A percentile compares a stretch with the other conserved stretches of the same genome.
Evolutionary conservation across 2,888 invertebrate species (phyloP).

Genomic region (Neuroscelio doddi): DNA sequence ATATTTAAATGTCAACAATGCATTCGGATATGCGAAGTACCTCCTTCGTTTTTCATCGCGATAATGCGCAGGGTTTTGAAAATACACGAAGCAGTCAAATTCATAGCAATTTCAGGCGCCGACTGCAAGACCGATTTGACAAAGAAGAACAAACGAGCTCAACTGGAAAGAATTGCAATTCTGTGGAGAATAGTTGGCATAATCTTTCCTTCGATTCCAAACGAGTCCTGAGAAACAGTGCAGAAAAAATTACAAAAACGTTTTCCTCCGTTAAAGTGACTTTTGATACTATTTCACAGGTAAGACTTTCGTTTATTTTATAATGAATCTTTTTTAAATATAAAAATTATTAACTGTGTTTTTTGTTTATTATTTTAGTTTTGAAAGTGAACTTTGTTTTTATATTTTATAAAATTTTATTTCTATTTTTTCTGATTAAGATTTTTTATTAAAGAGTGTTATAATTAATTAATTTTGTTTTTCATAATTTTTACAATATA

Average conservation of each 20-base stretch:
- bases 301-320: slow-evolving; percentile 64
- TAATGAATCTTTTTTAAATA: too few relatives aligned
- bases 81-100: slow-evolving; percentile 53
- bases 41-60: slow-evolving; percentile 69
- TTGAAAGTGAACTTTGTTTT: not conserved
- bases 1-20: too few relatives aligned
- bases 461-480: too few relatives aligned
- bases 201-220: slow-evolving; percentile 77
- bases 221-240: slow-evolving; percentile 78
- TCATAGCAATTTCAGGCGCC: slow-evolving; percentile 60
- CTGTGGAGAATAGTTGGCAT: slow-evolving; percentile 62
- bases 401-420: not conserved
- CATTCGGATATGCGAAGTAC: slow-evolving; percentile 69
- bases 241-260: slow-evolving; percentile 80
- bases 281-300: slow-evolving; percentile 81
- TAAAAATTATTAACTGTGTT: too few relatives aligned
- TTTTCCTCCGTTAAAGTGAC: slow-evolving; percentile 79
- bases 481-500: too few relatives aligned
- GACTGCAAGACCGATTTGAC: slow-evolving; percentile 68
- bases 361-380: not conserved
- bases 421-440: too few relatives aligned
- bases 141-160: slow-evolving; percentile 57
- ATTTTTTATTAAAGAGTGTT: too few relatives aligned
- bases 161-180: slow-evolving; percentile 50
- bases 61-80: slow-evolving; percentile 54